Evolutionary conservation across 2,113 vertebrate species (phyloP), one percentile per base, ranked within the genome.

Genomic region (Callipepla californica): DNA sequence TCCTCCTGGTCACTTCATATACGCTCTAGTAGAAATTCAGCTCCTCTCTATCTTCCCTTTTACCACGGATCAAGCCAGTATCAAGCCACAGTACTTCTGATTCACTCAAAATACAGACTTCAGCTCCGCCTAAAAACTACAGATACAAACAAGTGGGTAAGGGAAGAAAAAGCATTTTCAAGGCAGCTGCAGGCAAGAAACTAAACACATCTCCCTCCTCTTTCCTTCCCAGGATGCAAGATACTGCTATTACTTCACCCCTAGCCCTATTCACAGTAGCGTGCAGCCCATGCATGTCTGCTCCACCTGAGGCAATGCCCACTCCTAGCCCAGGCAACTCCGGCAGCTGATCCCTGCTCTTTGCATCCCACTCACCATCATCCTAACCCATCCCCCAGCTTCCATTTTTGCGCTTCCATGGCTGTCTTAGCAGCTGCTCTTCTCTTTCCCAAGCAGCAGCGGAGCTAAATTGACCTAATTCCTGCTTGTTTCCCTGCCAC

Each of bases 401-500:
- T 77, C 86, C 89, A 14, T 70, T 93, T 90, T 50, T 86, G 62
- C 72, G 65, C 86, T 95, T 84, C 73, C 58, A 67, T 19, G 12
- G 85, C 83, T 89, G 87, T 89, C 87, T 96, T 93, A 76, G 91
- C 95, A 94, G 93, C 96, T 97, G 96, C 87, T 95, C 92, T 50
- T 81, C 13, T 18, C 90, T 93, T 86, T 94, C 90, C 69, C 80
- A 96, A 95, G 94, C 92, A 95, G 95, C 90, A 92, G 95, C 73
- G 70, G 91, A 93, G 93, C 93, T 95, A 93, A 96, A 97, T 77
- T 97, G 96, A 97, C 95, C 96, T 96, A 95, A 96, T 97, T 97
- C 94, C 94, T 95, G 94, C 85, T 80, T 87, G 85, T 95, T 89
- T 96, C 85, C 90, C 93, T 70, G 85, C 95, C 92, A 89, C 94